Percentiles rank a stretch among this genome's conserved stretches.
Conservation (phyloP, 2,113 vertebrate genomes). For the Kobus ellipsiprymnus region DNA sequence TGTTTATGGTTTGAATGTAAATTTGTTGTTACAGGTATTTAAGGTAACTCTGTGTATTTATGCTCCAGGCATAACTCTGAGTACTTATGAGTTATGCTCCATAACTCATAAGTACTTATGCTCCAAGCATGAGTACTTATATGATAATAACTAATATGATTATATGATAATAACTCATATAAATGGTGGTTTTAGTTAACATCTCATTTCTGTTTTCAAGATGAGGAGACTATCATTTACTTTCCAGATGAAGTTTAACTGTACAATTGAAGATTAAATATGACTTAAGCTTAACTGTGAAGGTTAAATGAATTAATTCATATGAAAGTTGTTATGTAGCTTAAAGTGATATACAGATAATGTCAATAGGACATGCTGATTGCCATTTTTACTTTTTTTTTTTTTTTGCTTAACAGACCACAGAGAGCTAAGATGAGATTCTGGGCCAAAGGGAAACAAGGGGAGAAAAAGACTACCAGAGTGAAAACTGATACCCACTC, state of each 20-base stretch:
- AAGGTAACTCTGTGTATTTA: neutral
- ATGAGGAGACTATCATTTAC: neutral
- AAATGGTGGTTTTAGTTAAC: neutral
- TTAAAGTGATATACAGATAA: neutral
- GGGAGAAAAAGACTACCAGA: conserved; percentile 87
- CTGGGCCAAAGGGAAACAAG: conserved; percentile 92
- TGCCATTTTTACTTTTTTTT: conserved; percentile 18
- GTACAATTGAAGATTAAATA: neutral
- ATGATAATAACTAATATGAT: neutral
- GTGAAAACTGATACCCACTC: conserved; percentile 85
- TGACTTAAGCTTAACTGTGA: neutral
- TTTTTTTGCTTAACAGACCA: conserved; percentile 77
- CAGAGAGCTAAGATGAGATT: conserved; percentile 93
- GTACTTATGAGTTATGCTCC: neutral
- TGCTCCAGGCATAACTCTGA: neutral
- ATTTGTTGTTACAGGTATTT: neutral
- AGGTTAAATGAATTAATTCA: neutral
- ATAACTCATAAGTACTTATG: neutral
- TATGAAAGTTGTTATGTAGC: neutral
- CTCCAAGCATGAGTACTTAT: neutral
- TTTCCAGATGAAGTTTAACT: conserved; percentile 6
- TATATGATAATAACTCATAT: neutral
- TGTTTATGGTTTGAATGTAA: conserved; percentile 3
- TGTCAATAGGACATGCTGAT: neutral
- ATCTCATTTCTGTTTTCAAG: conserved; percentile 18